Evolutionary conservation across 2,797 vertebrate species (phyloP).

Genomic region (Buphagus erythrorhynchus): DNA sequence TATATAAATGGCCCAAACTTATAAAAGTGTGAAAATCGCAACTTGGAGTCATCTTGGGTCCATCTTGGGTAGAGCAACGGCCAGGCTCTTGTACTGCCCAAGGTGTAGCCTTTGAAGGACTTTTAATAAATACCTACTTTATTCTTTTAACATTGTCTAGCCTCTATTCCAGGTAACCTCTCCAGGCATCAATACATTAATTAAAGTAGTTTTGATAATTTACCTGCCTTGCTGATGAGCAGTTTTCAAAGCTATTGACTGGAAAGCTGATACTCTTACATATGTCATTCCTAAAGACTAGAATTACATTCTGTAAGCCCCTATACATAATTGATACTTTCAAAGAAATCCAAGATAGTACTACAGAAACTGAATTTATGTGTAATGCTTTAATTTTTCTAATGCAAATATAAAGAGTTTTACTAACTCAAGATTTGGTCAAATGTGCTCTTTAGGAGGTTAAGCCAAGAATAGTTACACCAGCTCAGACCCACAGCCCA

Average conservation of each 20-base stretch:
- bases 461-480: neutral
- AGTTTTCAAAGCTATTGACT: slow-evolving; percentile 25
- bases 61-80: too few species aligned
- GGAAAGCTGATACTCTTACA: neutral
- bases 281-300: neutral
- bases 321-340: neutral
- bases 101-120: too few species aligned
- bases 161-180: too few species aligned
- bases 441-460: neutral
- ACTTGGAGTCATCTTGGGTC: too few species aligned
- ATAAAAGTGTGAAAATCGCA: too few species aligned
- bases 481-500: neutral
- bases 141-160: too few species aligned
- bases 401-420: neutral
- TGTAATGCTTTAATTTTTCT: neutral
- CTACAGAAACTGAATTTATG: neutral
- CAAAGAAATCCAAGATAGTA: neutral
- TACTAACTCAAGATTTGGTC: neutral
- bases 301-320: neutral
- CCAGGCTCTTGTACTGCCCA: too few species aligned
- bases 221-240: neutral
- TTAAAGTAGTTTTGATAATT: slow-evolving; percentile 25
- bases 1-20: too few species aligned
- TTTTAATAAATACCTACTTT: too few species aligned
- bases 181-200: neutral